Evolutionary conservation across 2,113 vertebrate species (phyloP), one percentile per base, ranked within the genome.

Genomic region (Hippocampus guttulatus): DNA sequence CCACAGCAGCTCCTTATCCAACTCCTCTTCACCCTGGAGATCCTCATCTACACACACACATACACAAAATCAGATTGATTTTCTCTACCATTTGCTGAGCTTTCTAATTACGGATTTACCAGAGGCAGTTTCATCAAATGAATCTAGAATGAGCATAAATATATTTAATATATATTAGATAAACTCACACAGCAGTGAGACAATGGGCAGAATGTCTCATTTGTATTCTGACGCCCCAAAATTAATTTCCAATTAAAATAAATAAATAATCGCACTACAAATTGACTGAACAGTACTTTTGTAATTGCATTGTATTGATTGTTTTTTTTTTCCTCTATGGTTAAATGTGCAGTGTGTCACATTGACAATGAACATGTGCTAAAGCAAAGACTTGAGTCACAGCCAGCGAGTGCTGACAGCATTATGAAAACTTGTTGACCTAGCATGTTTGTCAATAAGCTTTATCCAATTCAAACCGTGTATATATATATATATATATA

Each of bases 1-100:
- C 97, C 97, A 98, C n/a, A 98, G 86, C 74, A 99, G 90, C 75
- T 99, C 96, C 85, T 98, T 98, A 87, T 98, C 97, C 78, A 98
- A 88, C 57, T 96, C 96, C 82, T 97, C 96, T 73, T 98, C 96
- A 74, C 82, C 90, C 72, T 94, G 91, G 55, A 96, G 90, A 77
- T 99, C 96, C 80, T 96, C 95, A 91, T 96, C 97, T 98, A 78
- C 52, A 76, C 76, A 78, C 76, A 78, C 70, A 75, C 67, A 63
- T 25, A 51, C 3, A 55, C 21, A 55, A 1, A 76, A 71, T 85
- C 76, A 81, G 45, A 80, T 6, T 88, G 52, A 51, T 73, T 52
- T 63, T 64, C 75, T 70, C 74, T 69, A 64, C 16, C 40, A 40
- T 67, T 30, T 62, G 73, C 67, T 61, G 61, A 66, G 73, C 43